A percentile compares a stretch with the other conserved stretches of the same genome.
Conservation (phyloP, 2,113 vertebrate genomes). For the Rhabdornis inornatus region DNA sequence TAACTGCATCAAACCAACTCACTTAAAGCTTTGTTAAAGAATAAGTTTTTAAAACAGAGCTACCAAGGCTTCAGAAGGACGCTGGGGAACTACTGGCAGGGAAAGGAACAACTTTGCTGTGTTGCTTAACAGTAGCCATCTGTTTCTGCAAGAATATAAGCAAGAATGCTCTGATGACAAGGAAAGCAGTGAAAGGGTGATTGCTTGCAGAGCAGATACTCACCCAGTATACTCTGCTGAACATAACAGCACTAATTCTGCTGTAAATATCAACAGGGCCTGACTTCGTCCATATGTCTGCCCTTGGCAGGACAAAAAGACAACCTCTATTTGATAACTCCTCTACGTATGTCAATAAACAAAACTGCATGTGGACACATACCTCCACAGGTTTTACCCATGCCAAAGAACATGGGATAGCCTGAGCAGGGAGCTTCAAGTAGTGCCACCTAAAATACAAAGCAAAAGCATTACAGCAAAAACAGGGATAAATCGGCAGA, state of each 20-base stretch:
- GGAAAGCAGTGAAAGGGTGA: not conserved
- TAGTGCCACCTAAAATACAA: slow-evolving; percentile 79
- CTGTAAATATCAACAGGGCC: not conserved
- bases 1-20: not conserved
- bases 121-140: not conserved
- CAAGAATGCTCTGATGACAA: not conserved
- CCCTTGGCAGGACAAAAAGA: not conserved
- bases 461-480: not conserved
- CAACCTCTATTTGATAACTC: not conserved
- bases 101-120: not conserved
- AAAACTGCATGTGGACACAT: not conserved
- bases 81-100: not conserved
- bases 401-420: slow-evolving; percentile 83
- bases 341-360: not conserved
- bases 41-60: not conserved
- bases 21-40: not conserved
- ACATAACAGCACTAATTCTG: not conserved
- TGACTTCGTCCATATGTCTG: not conserved
- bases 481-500: not conserved
- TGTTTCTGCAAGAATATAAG: not conserved
- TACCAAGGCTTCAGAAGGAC: not conserved
- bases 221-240: not conserved
- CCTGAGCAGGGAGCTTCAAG: slow-evolving; percentile 88
- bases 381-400: slow-evolving; percentile 84
- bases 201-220: not conserved